Conservation (phyloP, 2,797 vertebrate genomes). For the Lindbergichthys nudifrons region DNA sequence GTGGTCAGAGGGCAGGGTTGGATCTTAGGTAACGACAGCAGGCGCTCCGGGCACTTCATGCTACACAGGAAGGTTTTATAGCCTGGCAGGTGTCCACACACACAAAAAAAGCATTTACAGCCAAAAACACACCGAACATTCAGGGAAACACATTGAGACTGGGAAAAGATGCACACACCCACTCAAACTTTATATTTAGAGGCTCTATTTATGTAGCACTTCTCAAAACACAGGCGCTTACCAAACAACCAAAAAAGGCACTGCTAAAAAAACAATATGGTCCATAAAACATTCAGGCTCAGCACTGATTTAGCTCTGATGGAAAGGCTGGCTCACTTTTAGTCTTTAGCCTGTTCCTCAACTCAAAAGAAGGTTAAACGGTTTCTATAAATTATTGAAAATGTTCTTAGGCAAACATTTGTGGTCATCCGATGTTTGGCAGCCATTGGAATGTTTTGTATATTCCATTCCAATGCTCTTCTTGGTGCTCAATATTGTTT, state of each 20-base stretch:
- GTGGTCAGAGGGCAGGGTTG: conserved; percentile 64
- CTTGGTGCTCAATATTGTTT: neutral
- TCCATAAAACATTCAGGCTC: conserved; percentile 40
- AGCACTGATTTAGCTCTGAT: conserved; percentile 24
- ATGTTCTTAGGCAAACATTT: neutral
- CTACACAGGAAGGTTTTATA: conserved; percentile 53
- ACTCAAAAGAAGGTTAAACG: neutral
- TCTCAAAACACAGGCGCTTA: conserved; percentile 54
- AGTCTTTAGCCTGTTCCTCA: neutral
- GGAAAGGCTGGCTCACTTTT: conserved; percentile 19
- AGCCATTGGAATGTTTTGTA: neutral
- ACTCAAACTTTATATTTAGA: conserved; percentile 73
- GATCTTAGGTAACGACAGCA: conserved; percentile 68
- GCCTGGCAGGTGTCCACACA: conserved; percentile 53
- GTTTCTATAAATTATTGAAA: conserved; percentile 1
- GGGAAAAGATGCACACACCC: conserved; percentile 58
- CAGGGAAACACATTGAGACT: conserved; percentile 45
- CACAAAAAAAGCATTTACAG: conserved; percentile 32
- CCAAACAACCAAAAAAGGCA: conserved; percentile 39
- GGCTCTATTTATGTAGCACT: conserved; percentile 64
- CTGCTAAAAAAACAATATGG: conserved; percentile 10
- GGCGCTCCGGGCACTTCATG: conserved; percentile 51
- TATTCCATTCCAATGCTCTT: neutral
- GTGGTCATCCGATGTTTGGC: neutral
- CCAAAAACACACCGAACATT: conserved; percentile 38